Base-by-base conservation (phyloP, 2,113 vertebrate genomes). In the Hucho hucho region DNA sequence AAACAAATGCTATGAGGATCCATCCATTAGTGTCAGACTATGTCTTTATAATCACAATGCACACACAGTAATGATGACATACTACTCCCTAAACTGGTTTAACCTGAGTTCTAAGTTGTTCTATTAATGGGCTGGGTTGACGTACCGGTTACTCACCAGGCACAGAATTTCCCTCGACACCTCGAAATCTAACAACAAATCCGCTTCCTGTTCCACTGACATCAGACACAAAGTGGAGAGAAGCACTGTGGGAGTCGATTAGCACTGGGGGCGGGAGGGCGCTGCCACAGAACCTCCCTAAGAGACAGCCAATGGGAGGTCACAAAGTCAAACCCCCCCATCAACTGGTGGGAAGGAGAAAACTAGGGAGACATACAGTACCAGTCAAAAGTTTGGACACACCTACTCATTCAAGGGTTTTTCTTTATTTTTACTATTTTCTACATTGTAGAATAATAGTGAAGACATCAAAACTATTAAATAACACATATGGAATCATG, bases 221-320 rank as follows among this genome's bases (percentile, higher is more conserved):
- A 64, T 96, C 95, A 81, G 95, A 95, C 81, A 90, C 74, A 79
- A 97, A 98, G 77, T 90, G 83, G 20, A 97, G 88, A 6, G 56
- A 88, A 74, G 94, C 49, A 64, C 77, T 87, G 6, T 75, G 86
- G 81, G 90, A 91, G 20, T 87, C 85, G 32, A 96, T 73, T 20
- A 94, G 87, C 77, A 96, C 9, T 0, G 92, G 89, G 5, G 85
- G 73, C 12, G 91, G 89, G 6, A 74, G 63, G 6, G 76, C 75
- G 72, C 61, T 70, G 59, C 94, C 95, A 81, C 94, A 97, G 82
- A 94, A 94, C 68, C 90, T 90, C 0, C 90, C 95, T 98, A 89
- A 7, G 89, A 88, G 75, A 75, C 63, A 69, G 22, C 26, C 12
- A 69, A 3, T 24, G 3, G n/a, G 3, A 63, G 13, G 22, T 37